Percentiles rank a stretch among this genome's conserved stretches.
Evolutionary conservation across 2,113 vertebrate species (phyloP).

Genomic region (Clinocottus analis): DNA sequence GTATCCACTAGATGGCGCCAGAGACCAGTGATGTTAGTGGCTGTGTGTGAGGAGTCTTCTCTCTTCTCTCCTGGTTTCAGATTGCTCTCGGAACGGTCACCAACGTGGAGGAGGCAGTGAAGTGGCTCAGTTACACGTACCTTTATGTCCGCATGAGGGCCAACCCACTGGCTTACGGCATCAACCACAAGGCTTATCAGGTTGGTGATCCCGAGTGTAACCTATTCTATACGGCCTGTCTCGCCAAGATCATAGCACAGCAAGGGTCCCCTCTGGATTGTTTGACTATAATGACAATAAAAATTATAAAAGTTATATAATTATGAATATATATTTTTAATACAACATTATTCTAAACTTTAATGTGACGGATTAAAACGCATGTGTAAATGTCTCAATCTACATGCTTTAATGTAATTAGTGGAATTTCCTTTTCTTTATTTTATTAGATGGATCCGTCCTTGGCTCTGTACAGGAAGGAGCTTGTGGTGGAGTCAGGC

Average conservation of each 20-base stretch:
- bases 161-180: constrained; percentile 97
- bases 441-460: constrained; percentile 89
- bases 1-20: constrained; percentile 71
- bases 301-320: too few species aligned
- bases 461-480: constrained; percentile 92
- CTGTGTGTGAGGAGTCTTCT: background rate
- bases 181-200: constrained; percentile 96
- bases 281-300: background rate
- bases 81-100: constrained; percentile 96
- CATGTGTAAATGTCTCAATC: background rate
- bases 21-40: background rate
- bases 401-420: too few species aligned
- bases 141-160: constrained; percentile 98
- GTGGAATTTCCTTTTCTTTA: background rate
- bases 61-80: constrained; percentile 70
- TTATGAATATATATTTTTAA: background rate
- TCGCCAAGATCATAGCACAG: background rate
- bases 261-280: background rate
- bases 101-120: constrained; percentile 98
- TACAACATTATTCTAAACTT: background rate
- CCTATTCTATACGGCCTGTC: background rate
- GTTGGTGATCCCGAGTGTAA: constrained; percentile 79
- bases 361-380: background rate
- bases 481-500: constrained; percentile 91
- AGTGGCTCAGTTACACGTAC: constrained; percentile 99